Conservation (phyloP, 2,888 invertebrate species). For the Parochlus steinenii region DNA sequence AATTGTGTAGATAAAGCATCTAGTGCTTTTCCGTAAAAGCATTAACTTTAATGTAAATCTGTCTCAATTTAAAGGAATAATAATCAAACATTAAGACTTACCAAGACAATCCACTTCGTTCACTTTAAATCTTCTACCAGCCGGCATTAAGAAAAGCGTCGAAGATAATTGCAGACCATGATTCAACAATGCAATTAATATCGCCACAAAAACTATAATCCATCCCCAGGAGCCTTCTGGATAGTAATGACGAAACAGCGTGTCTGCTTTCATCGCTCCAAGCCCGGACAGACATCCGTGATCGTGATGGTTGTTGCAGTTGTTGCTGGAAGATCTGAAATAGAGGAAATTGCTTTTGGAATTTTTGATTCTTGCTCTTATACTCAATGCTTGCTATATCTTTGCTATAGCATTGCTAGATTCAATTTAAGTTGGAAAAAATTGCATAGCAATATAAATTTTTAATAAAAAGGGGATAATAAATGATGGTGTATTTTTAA, state of each 20-base stretch:
- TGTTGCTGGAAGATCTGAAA: neutral
- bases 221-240: conserved; percentile 9
- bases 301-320: conserved; percentile 9
- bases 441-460: no score
- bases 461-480: no score
- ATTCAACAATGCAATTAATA: conserved; percentile 5
- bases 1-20: no score
- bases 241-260: conserved; percentile 9
- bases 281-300: conserved; percentile 12
- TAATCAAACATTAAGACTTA: no score
- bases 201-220: conserved; percentile 3
- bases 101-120: conserved; percentile 8
- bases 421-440: no score
- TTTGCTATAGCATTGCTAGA: no score
- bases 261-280: conserved; percentile 13
- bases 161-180: conserved; percentile 10
- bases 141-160: conserved; percentile 12
- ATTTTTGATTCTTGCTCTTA: no score
- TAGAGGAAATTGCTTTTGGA: neutral
- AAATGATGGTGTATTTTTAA: no score
- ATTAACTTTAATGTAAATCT: no score
- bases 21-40: no score
- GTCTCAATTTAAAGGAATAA: no score
- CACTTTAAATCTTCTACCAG: conserved; percentile 11
- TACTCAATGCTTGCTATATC: no score